Evolutionary conservation across 2,797 vertebrate species (phyloP), one percentile per base, ranked within the genome.

Genomic region (Pagetopsis macropterus): DNA sequence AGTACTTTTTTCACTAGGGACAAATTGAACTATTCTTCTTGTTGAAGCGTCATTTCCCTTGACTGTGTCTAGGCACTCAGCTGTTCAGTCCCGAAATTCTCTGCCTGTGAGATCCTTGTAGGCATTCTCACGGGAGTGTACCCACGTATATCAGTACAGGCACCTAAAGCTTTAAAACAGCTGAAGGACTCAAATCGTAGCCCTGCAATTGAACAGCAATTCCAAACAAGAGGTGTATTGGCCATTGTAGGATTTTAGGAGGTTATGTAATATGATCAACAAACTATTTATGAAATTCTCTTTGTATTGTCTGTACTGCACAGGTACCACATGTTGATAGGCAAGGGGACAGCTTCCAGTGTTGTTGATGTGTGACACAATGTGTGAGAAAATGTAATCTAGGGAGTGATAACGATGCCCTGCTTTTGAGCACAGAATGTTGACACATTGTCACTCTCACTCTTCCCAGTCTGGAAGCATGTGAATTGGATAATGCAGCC

Each of bases 1-100:
- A 77, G 71, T 80, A 80, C 63, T 68, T 75, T 81, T 86, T 79
- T 61, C 56, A 65, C 67, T 70, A 3, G 3, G 67, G 72, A 77
- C 67, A 87, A 79, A 87, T 71, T 60, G 72, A 89, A 81, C 81
- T 68, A 81, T 79, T 87, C 65, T 69, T 88, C 73, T 78, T 85
- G 67, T 50, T 85, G 70, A 86, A 83, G 80, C 37, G 0, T 80
- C 58, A 80, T 84, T 88, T 87, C 66, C 78, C 76, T 76, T 70
- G 72, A 81, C 78, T 72, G 55, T 41, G 70, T 58, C 60, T 21
- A 62, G 59, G 69, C 82, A 78, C 67, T 88, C 78, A 86, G 57
- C 82, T 80, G 78, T 78, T 89, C 76, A 87, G 76, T 69, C 76
- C 76, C 19, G 0, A 72, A 83, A 84, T 81, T 46, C 61, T 83